phyloP scores from a whole-genome alignment of 2,888 invertebrate species.

The Elmis aenea region DNA sequence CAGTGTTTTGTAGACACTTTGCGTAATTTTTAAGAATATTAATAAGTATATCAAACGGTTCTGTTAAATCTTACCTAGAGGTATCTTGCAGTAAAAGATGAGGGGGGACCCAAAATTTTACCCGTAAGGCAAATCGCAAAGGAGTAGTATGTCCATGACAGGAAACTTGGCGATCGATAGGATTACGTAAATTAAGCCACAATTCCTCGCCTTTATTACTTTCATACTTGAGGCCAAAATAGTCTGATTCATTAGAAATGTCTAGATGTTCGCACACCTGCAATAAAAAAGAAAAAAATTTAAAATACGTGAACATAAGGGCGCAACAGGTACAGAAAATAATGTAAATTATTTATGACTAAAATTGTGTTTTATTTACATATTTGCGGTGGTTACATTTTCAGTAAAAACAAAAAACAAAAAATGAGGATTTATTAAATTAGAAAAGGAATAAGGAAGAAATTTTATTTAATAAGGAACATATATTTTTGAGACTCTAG shows the following conservation, averaged over 20 bases:
- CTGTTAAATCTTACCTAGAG: slow-evolving; percentile 56
- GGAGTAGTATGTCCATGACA: slow-evolving; percentile 54
- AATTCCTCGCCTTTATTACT: slow-evolving; percentile 62
- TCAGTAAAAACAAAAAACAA: too few relatives aligned
- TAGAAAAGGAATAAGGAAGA: too few relatives aligned
- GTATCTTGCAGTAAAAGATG: slow-evolving; percentile 80
- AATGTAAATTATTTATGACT: too few relatives aligned
- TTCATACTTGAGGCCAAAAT: slow-evolving; percentile 76
- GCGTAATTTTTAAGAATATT: slow-evolving; percentile 1
- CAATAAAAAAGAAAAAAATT: slow-evolving; percentile 29
- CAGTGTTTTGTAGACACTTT: too few relatives aligned
- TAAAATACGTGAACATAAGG: slow-evolving; percentile 1
- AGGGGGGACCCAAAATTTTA: slow-evolving; percentile 90
- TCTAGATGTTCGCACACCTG: slow-evolving; percentile 81
- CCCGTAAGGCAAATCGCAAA: slow-evolving; percentile 65
- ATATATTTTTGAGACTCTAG: too few relatives aligned
- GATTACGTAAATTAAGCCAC: slow-evolving; percentile 84
- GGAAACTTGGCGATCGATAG: slow-evolving; percentile 65
- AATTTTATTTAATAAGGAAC: too few relatives aligned
- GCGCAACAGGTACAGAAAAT: too few relatives aligned
- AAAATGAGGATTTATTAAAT: too few relatives aligned
- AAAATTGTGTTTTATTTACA: too few relatives aligned
- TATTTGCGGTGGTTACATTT: too few relatives aligned
- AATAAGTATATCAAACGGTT: neutral
- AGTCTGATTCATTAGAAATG: slow-evolving; percentile 81